These are phyloP conservation scores for Ceratitis capitata DNA, from an alignment of 1,140 invertebrate genomes.

Conservation along the genomic window DNA sequence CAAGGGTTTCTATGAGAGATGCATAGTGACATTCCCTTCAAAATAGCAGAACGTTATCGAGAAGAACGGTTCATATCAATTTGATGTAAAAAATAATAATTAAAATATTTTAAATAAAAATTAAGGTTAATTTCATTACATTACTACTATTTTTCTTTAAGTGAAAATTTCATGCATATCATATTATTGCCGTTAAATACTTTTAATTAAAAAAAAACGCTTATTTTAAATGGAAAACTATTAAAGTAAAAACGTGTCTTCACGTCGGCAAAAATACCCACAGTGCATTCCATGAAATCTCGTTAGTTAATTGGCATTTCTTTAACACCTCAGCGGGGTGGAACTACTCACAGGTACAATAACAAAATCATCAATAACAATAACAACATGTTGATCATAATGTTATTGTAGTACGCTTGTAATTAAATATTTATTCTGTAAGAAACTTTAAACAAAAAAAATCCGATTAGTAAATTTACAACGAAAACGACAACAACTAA, in stretches of 20 bases:
- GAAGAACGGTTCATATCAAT: too few relatives aligned
- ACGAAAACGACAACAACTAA: too few relatives aligned
- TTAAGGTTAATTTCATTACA: too few relatives aligned
- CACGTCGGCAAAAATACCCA: not conserved
- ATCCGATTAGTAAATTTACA: not conserved
- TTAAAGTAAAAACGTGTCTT: not conserved
- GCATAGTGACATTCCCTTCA: too few relatives aligned
- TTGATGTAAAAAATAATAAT: too few relatives aligned
- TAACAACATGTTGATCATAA: not conserved
- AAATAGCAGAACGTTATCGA: too few relatives aligned
- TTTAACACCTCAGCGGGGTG: not conserved
- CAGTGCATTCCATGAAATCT: not conserved
- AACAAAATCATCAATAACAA: too few relatives aligned
- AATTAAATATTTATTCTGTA: slow-evolving; percentile 7
- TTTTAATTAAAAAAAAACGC: not conserved
- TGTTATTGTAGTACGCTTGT: not conserved
- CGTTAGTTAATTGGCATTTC: not conserved
- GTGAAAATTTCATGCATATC: too few relatives aligned
- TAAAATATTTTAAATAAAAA: too few relatives aligned
- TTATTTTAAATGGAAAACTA: not conserved
- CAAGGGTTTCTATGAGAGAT: too few relatives aligned
- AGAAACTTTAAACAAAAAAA: not conserved
- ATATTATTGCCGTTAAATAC: too few relatives aligned
- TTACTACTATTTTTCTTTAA: too few relatives aligned
- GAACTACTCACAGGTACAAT: not conserved